Evolutionary conservation across 2,888 invertebrate genomes (phyloP).

Genomic region (Salticus scenicus): DNA sequence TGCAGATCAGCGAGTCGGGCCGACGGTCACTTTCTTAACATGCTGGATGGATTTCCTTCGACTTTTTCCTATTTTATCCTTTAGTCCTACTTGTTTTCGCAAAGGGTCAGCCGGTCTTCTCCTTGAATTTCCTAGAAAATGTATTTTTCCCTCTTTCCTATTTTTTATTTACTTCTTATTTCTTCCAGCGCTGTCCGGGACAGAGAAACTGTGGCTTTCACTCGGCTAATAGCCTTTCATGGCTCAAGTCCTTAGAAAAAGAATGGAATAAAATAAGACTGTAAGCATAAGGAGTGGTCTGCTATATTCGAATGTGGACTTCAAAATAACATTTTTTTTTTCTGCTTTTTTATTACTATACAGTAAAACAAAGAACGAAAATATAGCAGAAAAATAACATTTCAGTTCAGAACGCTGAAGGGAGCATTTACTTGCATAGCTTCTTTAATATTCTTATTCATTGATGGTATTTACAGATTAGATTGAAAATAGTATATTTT

Average conservation of each 20-base stretch:
- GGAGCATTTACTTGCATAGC: background rate
- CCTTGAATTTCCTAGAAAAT: conserved; percentile 57
- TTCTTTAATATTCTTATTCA: background rate
- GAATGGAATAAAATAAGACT: background rate
- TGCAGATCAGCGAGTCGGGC: conserved; percentile 34
- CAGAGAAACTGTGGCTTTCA: conserved; percentile 59
- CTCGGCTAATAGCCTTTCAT: conserved; percentile 60
- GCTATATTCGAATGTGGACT: background rate
- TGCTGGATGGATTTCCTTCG: conserved; percentile 47
- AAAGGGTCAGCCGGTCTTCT: conserved; percentile 62
- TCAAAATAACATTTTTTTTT: background rate
- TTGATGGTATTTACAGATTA: background rate
- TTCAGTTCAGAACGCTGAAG: background rate
- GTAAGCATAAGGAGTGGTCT: background rate
- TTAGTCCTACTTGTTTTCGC: conserved; percentile 27
- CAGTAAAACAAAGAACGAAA: background rate
- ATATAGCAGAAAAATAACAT: background rate
- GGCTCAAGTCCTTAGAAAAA: conserved; percentile 25
- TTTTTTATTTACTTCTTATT: conserved; percentile 15
- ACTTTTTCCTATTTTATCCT: conserved; percentile 1
- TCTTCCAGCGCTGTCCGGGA: conserved; percentile 21
- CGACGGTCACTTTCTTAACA: conserved; percentile 55
- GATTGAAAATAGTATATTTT: background rate
- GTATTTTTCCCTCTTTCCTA: conserved; percentile 36
- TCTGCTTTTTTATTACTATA: background rate